Conservation (phyloP, 2,888 invertebrate species). For the Hyposoter didymator region DNA sequence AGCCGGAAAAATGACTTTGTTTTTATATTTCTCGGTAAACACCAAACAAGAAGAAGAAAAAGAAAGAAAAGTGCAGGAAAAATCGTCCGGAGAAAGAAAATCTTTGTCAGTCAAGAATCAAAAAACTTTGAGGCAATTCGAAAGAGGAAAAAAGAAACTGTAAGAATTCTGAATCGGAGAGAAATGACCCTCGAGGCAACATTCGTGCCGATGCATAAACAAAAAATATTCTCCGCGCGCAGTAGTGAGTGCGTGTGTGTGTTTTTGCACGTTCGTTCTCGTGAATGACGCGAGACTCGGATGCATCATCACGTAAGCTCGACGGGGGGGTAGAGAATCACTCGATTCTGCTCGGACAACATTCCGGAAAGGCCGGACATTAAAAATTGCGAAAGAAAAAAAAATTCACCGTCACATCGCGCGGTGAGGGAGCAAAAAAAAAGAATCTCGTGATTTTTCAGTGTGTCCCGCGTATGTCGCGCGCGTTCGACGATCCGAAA, state of each 20-base stretch:
- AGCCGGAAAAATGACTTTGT: no score
- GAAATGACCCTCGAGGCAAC: conserved; percentile 33
- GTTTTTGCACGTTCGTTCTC: conserved; percentile 8
- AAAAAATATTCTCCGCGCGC: conserved; percentile 34
- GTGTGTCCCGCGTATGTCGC: no score
- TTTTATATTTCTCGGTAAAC: no score
- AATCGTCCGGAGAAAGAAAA: no score
- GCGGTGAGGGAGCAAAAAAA: not conserved
- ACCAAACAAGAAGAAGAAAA: no score
- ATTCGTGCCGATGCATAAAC: conserved; percentile 76
- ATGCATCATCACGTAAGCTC: conserved; percentile 78
- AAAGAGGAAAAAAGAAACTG: not conserved
- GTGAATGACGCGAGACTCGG: conserved; percentile 69
- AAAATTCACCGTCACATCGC: no score
- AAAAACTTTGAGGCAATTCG: not conserved
- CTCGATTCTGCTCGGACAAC: not conserved
- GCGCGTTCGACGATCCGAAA: not conserved
- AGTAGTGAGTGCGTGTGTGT: not conserved
- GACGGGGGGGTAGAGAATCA: not conserved
- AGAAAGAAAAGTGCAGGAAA: no score
- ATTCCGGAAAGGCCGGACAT: no score
- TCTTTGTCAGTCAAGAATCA: no score
- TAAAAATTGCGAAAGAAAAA: no score
- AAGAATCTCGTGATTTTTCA: not conserved
- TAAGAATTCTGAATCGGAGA: not conserved